These are phyloP conservation scores for Rhizomys pruinosus DNA, from an alignment of 2,113 vertebrate genomes.

Conservation along the genomic window DNA sequence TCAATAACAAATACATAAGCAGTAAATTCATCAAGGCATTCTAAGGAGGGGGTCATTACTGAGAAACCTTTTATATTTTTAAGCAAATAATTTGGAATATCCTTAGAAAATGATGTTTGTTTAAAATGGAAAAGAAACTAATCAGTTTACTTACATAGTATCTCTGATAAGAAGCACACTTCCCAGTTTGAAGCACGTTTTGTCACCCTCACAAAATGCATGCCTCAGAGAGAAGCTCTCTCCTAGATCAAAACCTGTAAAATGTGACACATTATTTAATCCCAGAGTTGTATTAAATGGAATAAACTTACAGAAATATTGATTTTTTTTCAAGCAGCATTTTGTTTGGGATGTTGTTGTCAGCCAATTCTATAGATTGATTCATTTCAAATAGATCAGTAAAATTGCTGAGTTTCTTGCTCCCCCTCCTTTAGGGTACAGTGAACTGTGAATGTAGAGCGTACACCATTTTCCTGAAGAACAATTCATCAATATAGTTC, in stretches of 20 bases:
- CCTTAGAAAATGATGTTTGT: constrained; percentile 8
- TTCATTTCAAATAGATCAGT: constrained; percentile 66
- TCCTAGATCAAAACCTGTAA: constrained; percentile 95
- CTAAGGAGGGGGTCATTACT: neutral
- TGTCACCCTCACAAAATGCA: constrained; percentile 89
- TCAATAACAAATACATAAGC: constrained; percentile 14
- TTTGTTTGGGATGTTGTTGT: neutral
- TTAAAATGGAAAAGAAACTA: constrained; percentile 26
- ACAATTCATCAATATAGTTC: neutral
- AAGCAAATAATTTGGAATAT: neutral
- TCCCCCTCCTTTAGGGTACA: neutral
- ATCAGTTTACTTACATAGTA: constrained; percentile 85
- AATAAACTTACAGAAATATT: neutral
- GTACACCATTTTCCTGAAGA: neutral
- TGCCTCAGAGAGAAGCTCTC: constrained; percentile 93
- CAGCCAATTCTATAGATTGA: neutral
- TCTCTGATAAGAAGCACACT: constrained; percentile 91
- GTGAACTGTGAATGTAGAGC: neutral
- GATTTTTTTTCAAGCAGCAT: constrained; percentile 60
- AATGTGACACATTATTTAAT: constrained; percentile 47
- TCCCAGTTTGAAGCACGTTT: constrained; percentile 93
- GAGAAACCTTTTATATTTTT: neutral
- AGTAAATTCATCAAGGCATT: neutral
- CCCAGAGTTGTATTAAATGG: constrained; percentile 52
- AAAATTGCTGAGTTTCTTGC: constrained; percentile 63